Percentiles rank a stretch among this genome's conserved stretches.
Evolutionary conservation across 2,888 invertebrate species (phyloP).

Genomic region (Nesidiocoris tenuis): DNA sequence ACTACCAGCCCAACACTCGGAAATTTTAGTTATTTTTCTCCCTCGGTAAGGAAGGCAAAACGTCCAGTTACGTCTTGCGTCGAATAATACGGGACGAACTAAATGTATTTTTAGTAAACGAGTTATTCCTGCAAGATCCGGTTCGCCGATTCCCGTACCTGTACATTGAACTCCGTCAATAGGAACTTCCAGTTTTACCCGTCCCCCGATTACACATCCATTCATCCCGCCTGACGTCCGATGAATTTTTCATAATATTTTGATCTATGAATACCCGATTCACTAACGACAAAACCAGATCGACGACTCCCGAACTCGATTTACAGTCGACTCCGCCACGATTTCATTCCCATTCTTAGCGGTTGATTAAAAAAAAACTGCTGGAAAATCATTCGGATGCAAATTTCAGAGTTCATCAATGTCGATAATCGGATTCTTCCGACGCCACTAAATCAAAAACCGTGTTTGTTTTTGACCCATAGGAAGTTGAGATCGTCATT

Average conservation of each 20-base stretch:
- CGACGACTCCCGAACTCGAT: background rate
- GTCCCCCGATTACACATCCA: background rate
- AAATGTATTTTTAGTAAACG: background rate
- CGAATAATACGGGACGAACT: too few relatives aligned
- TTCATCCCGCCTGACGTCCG: background rate
- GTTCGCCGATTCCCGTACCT: background rate
- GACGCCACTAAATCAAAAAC: background rate
- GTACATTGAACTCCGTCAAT: conserved; percentile 2
- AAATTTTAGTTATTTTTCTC: too few relatives aligned
- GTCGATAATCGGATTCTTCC: background rate
- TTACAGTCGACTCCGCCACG: background rate
- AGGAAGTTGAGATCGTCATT: background rate
- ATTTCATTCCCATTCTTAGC: conserved; percentile 11
- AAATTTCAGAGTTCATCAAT: background rate
- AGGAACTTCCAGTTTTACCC: conserved; percentile 22
- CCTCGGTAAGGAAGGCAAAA: too few relatives aligned
- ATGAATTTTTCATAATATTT: conserved; percentile 36
- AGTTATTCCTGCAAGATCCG: background rate
- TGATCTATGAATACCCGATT: conserved; percentile 16
- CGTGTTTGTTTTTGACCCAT: background rate
- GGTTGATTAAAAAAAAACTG: conserved; percentile 25
- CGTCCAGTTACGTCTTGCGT: too few relatives aligned
- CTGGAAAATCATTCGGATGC: conserved; percentile 10
- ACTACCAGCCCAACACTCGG: too few relatives aligned
- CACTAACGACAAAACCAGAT: conserved; percentile 15